Conservation (phyloP, 2,113 vertebrate genomes). For the Triplophysa dalaica region DNA sequence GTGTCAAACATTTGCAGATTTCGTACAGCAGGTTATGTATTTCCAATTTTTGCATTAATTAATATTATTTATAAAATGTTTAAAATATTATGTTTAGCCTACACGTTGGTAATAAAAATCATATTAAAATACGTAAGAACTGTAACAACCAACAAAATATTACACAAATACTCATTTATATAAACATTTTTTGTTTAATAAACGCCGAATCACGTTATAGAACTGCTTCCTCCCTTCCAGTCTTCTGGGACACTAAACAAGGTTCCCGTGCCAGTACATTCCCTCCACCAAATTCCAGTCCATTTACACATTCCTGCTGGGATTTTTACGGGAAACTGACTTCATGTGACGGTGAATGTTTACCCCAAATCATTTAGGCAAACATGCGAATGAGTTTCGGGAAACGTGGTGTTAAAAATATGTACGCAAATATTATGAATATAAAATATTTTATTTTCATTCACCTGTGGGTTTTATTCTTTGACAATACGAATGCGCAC, state of each 20-base stretch:
- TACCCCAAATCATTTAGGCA: conserved; percentile 36
- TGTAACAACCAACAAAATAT: neutral
- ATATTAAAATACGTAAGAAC: no score
- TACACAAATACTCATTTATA: neutral
- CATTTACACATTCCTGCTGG: conserved; percentile 56
- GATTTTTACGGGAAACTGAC: conserved; percentile 50
- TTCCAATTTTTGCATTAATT: no score
- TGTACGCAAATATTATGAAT: neutral
- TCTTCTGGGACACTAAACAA: conserved; percentile 61
- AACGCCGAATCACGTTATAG: conserved; percentile 66
- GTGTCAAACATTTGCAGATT: no score
- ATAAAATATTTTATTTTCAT: neutral
- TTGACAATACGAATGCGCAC: no score
- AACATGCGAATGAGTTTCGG: neutral
- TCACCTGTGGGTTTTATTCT: neutral
- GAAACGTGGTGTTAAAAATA: neutral
- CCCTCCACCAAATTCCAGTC: conserved; percentile 51
- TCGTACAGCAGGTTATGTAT: no score
- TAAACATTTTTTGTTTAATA: conserved; percentile 56
- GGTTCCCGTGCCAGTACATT: conserved; percentile 48
- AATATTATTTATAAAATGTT: neutral
- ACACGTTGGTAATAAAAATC: no score
- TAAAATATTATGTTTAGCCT: no score
- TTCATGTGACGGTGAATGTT: conserved; percentile 42
- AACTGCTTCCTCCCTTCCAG: conserved; percentile 69